Evolutionary conservation across 2,113 vertebrate genomes (phyloP).

Genomic region (Ceyx margarethae): DNA sequence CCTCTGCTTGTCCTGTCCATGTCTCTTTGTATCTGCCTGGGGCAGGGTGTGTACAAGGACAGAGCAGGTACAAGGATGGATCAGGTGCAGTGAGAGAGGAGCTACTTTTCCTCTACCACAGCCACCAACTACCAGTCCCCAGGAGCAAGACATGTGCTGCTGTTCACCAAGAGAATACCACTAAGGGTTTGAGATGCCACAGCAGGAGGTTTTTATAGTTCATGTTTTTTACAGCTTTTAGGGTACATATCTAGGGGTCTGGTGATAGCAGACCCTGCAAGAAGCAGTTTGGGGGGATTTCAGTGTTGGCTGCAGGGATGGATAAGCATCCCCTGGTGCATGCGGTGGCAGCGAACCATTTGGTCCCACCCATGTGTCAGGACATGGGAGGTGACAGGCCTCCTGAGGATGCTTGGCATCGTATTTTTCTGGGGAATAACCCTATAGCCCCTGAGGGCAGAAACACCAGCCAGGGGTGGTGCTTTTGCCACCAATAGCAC

Average conservation of each 20-base stretch:
- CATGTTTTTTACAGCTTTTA: not conserved
- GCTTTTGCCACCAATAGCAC: not conserved
- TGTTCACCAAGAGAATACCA: not conserved
- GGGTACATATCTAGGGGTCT: not conserved
- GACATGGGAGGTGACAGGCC: not conserved
- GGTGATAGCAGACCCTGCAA: not conserved
- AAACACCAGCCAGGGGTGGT: not conserved
- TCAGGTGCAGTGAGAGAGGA: not conserved
- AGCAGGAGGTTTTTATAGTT: not conserved
- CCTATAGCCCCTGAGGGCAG: not conserved
- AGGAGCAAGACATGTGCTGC: not conserved
- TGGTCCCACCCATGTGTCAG: not conserved
- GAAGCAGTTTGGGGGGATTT: not conserved
- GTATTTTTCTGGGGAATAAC: not conserved
- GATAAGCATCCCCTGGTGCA: not conserved
- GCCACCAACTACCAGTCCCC: not conserved
- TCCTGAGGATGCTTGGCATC: not conserved
- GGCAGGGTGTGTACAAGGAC: not conserved
- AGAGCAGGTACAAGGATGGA: not conserved
- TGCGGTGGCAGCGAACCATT: not conserved
- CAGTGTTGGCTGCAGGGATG: not conserved
- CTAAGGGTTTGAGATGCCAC: not conserved
- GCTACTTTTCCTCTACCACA: not conserved
- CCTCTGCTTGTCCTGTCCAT: not conserved
- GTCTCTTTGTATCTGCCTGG: fast-evolving